Evolutionary conservation across 2,113 vertebrate species (phyloP).

Genomic region (Oryzias javanicus): DNA sequence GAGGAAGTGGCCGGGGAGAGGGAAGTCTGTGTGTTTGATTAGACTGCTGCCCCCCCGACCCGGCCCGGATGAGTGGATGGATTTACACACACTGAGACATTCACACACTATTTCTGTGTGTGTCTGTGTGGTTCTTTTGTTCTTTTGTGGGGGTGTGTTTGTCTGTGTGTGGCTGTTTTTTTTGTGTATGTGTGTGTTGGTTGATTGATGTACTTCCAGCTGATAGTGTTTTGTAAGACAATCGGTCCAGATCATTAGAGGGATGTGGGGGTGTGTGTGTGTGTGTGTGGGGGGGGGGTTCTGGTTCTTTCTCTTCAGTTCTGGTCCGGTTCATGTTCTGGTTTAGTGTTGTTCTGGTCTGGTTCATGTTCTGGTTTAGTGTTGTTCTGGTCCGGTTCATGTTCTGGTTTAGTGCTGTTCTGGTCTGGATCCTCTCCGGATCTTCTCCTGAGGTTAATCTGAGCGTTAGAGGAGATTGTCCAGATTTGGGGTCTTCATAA

Average conservation of each 20-base stretch:
- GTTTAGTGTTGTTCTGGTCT: neutral
- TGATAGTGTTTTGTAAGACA: no score
- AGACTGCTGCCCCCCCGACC: no score
- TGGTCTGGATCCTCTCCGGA: no score
- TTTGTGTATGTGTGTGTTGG: neutral
- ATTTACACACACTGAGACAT: no score
- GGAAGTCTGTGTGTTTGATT: no score
- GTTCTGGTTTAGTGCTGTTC: no score
- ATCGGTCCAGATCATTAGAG: no score
- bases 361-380: neutral
- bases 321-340: no score
- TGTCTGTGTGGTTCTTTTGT: constrained; percentile 11
- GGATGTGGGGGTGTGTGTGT: neutral
- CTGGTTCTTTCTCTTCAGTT: no score
- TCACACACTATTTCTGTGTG: neutral
- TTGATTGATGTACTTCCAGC: neutral
- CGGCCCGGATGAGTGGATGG: no score
- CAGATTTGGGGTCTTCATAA: neutral
- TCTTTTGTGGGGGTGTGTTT: neutral
- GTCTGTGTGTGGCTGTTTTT: neutral
- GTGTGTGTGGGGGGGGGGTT: neutral
- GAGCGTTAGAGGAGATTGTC: neutral
- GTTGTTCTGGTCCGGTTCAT: no score
- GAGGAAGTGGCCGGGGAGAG: no score
- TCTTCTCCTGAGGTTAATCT: neutral